Evolutionary conservation across 2,888 invertebrate species (phyloP).

Genomic region (Dryobota labecula): DNA sequence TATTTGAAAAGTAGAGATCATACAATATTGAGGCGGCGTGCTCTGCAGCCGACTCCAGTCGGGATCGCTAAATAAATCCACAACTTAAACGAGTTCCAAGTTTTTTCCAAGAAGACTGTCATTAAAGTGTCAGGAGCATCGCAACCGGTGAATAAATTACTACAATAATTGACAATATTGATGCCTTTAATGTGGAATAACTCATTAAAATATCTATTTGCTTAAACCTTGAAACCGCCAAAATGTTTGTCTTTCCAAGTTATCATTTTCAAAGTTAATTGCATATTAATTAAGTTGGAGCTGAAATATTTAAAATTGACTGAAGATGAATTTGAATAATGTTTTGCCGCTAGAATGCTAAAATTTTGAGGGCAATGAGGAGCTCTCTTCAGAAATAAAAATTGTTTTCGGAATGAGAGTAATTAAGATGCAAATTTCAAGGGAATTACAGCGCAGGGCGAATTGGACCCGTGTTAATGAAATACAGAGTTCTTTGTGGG

Average conservation of each 20-base stretch:
- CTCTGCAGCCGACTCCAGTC: conserved; percentile 25
- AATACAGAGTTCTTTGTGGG: conserved; percentile 62
- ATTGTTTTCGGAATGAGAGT: conserved; percentile 60
- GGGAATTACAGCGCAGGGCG: conserved; percentile 60
- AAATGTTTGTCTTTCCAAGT: conserved; percentile 39
- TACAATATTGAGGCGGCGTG: conserved; percentile 12
- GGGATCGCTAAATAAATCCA: conserved; percentile 57
- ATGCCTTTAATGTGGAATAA: conserved; percentile 39
- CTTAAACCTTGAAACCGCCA: background rate
- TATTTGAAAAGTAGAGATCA: background rate
- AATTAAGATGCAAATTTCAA: conserved; percentile 67
- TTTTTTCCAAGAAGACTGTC: conserved; percentile 60
- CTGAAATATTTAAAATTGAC: conserved; percentile 70
- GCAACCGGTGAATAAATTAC: conserved; percentile 64
- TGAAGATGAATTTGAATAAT: conserved; percentile 73
- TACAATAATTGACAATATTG: conserved; percentile 53
- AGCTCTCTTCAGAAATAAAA: conserved; percentile 61
- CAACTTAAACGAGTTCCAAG: conserved; percentile 66
- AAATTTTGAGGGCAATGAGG: conserved; percentile 57
- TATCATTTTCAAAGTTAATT: conserved; percentile 66
- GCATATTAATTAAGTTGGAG: conserved; percentile 69
- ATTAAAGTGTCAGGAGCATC: conserved; percentile 65
- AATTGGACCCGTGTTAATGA: conserved; percentile 64
- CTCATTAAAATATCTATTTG: conserved; percentile 33
- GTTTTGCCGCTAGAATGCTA: conserved; percentile 63